A percentile compares a stretch with the other conserved stretches of the same genome.
phyloP scores from a whole-genome alignment of 1,140 invertebrate genomes.

The Drosophila bocki region DNA sequence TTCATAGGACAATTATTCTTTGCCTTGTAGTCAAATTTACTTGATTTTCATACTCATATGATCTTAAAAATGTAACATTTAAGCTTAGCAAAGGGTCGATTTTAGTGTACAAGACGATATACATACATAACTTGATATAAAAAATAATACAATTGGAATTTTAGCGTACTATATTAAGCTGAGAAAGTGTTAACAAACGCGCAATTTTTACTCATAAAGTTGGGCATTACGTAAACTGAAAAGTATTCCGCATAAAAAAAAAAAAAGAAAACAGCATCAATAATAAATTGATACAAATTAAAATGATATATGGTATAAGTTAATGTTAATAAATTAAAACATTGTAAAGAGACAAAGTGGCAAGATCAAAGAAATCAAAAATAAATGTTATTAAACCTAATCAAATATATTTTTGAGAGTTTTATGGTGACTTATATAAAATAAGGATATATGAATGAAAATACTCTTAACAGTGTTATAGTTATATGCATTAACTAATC shows the following conservation, averaged over 20 bases:
- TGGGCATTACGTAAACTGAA: slow-evolving; percentile 52
- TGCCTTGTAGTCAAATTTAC: slow-evolving; percentile 42
- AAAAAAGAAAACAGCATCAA: slow-evolving; percentile 4
- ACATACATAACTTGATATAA: slow-evolving; percentile 18
- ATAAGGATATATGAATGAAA: not conserved
- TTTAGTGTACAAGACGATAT: slow-evolving; percentile 69
- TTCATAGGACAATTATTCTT: slow-evolving; percentile 45
- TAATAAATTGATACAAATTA: slow-evolving; percentile 47
- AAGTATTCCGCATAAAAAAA: slow-evolving; percentile 27
- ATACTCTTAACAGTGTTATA: too few species aligned
- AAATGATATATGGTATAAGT: slow-evolving; percentile 57
- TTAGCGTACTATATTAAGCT: slow-evolving; percentile 71
- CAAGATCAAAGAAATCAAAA: slow-evolving; percentile 55
- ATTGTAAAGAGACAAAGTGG: slow-evolving; percentile 56
- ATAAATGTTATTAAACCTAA: slow-evolving; percentile 68
- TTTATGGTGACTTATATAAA: not conserved
- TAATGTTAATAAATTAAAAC: slow-evolving; percentile 67
- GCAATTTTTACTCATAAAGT: slow-evolving; percentile 65
- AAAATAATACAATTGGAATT: slow-evolving; percentile 44
- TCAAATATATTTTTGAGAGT: not conserved
- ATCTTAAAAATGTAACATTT: slow-evolving; percentile 30
- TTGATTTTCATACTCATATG: slow-evolving; percentile 45
- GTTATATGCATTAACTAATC: too few species aligned
- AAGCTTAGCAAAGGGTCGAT: slow-evolving; percentile 78
- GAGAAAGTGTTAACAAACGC: slow-evolving; percentile 63